Percentiles rank a stretch among this genome's conserved stretches.
These are phyloP conservation scores for Tympanuchus pallidicinctus DNA, from an alignment of 2,113 vertebrate genomes.

Conservation along the genomic window DNA sequence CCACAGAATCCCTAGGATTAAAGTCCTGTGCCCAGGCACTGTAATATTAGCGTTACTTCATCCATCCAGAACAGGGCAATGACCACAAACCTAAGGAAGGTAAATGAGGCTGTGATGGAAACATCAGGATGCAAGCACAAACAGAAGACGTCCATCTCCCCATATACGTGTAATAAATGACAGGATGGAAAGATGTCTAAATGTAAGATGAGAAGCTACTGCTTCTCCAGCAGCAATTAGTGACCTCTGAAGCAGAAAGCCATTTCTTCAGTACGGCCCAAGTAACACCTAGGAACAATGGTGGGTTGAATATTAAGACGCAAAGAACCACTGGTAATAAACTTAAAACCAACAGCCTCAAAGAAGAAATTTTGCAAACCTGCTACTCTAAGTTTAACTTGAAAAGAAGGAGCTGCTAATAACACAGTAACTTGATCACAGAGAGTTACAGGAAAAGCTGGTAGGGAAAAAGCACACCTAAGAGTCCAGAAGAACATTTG, in stretches of 20 bases:
- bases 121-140: neutral
- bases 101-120: neutral
- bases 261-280: neutral
- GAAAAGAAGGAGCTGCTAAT: neutral
- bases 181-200: neutral
- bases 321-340: neutral
- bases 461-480: slow-evolving; percentile 22
- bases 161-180: neutral
- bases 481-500: slow-evolving; percentile 1
- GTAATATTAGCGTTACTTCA: neutral
- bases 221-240: neutral
- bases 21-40: neutral
- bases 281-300: neutral
- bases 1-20: neutral
- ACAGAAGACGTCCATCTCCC: neutral
- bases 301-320: neutral
- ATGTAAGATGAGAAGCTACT: neutral
- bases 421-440: neutral
- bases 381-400: neutral
- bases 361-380: neutral
- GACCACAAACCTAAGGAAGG: neutral
- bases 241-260: neutral
- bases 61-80: neutral
- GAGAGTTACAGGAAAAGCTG: slow-evolving; percentile 14
- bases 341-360: neutral